Percentiles rank a stretch among this genome's conserved stretches.
Conservation (phyloP, 2,888 invertebrate species). For the Lepidocyrtinus sp. region DNA sequence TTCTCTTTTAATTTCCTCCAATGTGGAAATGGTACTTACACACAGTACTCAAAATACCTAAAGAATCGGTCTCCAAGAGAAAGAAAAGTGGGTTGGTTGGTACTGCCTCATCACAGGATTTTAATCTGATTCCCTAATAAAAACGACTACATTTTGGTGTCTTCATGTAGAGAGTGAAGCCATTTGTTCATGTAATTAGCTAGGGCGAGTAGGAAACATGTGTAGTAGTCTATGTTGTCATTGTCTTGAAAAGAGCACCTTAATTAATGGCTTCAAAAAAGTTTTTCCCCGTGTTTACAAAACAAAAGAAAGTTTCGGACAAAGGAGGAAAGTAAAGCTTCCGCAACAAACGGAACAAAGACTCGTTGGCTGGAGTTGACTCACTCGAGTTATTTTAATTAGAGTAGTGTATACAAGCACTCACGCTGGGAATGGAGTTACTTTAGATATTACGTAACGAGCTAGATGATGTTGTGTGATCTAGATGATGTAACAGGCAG, state of each 20-base stretch:
- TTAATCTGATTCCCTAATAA: too few relatives aligned
- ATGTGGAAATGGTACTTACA: too few relatives aligned
- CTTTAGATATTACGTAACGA: not conserved
- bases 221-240: not conserved
- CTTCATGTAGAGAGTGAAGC: too few relatives aligned
- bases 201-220: not conserved
- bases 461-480: too few relatives aligned
- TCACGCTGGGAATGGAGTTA: not conserved
- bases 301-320: not conserved
- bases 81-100: too few relatives aligned
- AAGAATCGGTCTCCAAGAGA: too few relatives aligned
- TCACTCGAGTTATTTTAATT: too few relatives aligned
- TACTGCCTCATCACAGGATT: too few relatives aligned
- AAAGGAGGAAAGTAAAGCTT: not conserved
- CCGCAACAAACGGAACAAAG: not conserved
- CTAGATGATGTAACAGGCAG: too few relatives aligned
- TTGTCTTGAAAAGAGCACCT: slow-evolving; percentile 9
- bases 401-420: not conserved
- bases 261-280: slow-evolving; percentile 8
- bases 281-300: not conserved
- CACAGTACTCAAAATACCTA: too few relatives aligned
- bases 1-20: slow-evolving; percentile 9
- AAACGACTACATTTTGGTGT: too few relatives aligned
- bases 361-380: too few relatives aligned
- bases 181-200: slow-evolving; percentile 17